Conservation (phyloP, 1,140 invertebrate species). For the Megalopta genalis region DNA sequence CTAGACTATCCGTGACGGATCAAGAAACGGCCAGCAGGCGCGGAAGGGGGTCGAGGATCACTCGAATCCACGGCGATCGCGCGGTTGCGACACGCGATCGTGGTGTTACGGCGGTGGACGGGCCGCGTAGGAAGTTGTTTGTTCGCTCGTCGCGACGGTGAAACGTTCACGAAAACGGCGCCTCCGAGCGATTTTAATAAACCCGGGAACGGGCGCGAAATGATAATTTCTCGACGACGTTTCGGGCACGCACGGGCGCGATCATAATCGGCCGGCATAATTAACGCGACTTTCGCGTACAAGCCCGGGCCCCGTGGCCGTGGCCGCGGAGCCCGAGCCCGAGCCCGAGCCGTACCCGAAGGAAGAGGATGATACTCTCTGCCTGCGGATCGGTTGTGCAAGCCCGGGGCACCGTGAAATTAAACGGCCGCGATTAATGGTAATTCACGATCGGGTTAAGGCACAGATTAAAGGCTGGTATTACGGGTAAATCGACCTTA, state of each 20-base stretch:
- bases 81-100: slow-evolving; percentile 8
- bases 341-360: no score
- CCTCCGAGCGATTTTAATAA: slow-evolving; percentile 13
- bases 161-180: background rate
- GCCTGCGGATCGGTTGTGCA: background rate
- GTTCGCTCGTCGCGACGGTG: background rate
- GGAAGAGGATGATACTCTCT: slow-evolving; percentile 5
- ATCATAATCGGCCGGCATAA: slow-evolving; percentile 41
- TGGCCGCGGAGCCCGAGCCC: no score
- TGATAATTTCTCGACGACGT: slow-evolving; percentile 20
- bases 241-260: slow-evolving; percentile 11
- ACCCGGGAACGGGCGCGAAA: slow-evolving; percentile 11
- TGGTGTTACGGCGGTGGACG: background rate
- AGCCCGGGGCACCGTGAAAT: slow-evolving; percentile 30
- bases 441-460: slow-evolving; percentile 46
- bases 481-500: slow-evolving; percentile 46
- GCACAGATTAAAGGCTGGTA: slow-evolving; percentile 35
- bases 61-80: background rate
- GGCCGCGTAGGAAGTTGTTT: slow-evolving; percentile 5
- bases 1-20: no score
- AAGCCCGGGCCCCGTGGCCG: no score
- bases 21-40: no score
- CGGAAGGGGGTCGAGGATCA: background rate
- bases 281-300: slow-evolving; percentile 40
- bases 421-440: slow-evolving; percentile 44